Evolutionary conservation across 2,797 vertebrate genomes (phyloP), one percentile per base, ranked within the genome.

Genomic region (Mormyrops boulengeri): DNA sequence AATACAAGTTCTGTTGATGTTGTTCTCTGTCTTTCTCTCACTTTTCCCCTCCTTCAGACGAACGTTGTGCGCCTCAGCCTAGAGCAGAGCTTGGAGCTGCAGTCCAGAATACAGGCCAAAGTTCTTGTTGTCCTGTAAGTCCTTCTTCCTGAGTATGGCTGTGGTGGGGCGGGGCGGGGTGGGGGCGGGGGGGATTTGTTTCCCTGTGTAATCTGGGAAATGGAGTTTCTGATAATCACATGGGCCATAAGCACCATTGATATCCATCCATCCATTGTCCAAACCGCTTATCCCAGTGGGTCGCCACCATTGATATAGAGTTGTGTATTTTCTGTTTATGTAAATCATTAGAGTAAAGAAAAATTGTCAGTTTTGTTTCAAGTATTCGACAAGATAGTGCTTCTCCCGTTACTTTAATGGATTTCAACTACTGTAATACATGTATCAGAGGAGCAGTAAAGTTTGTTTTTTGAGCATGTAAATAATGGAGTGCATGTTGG

Each of bases 61-160:
- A 96, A 95, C 89, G 91, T 95, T 2, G 77, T 22, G 0, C 95
- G 93, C 66, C 0, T 91, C 2, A 94, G 92, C 0, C 49, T 92
- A 90, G 96, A 97, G n/a, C 94, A 96, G 92, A 92, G 92, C 2
- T 52, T 93, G 26, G 92, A 92, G 4, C 17, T 94, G 87, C 89
- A 94, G 90, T 94, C 92, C 0, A 93, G 91, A 90, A 96, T 98
- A 85, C 91, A 95, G 91, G 96, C 97, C 86, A 91, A 60, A 0
- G n/a, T 97, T 82, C 94, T 98, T 2, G 38, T 97, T 2, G 1
- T 98, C 88, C 3, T 96, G 97, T 98, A 92, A 97, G 97, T 90
- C 77, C 22, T 41, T 60, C 73, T 49, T 84, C 52, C 12, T 55
- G 47, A 52, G 82, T 85, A 22, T 85, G 2, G 17, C 17, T 47